These are phyloP conservation scores for Epizoanthus rinbou DNA, from an alignment of 92 coral and sea anemone genomes.

Conservation along the genomic window DNA sequence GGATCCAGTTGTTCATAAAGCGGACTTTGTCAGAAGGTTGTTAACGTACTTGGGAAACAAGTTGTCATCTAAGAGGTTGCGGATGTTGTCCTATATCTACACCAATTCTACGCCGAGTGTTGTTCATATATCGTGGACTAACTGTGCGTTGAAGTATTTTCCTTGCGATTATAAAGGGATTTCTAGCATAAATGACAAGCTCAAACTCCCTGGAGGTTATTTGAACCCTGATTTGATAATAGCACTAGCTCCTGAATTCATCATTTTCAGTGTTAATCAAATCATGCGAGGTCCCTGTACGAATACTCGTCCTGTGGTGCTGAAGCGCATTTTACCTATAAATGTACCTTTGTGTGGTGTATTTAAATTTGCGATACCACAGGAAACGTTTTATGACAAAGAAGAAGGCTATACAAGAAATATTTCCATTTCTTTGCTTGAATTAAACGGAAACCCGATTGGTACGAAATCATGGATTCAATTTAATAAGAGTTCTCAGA, in stretches of 20 bases:
- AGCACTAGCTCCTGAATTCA: conserved; percentile 44
- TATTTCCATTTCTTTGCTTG: conserved; percentile 62
- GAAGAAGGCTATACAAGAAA: conserved; percentile 81
- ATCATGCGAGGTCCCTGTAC: conserved; percentile 43
- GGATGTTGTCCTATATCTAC: conserved; percentile 33
- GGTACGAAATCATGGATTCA: conserved; percentile 72
- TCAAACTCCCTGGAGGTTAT: conserved; percentile 24
- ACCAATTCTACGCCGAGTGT: conserved; percentile 22
- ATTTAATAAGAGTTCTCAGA: conserved; percentile 62
- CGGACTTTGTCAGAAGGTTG: conserved; percentile 29
- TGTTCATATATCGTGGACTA: conserved; percentile 42
- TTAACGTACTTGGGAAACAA: neutral
- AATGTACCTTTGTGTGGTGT: conserved; percentile 60
- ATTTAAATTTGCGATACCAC: conserved; percentile 61
- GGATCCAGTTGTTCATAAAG: conserved; percentile 9
- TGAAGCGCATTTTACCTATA: conserved; percentile 54
- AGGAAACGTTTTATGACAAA: conserved; percentile 67
- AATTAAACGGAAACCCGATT: conserved; percentile 49
- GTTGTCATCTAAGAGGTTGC: neutral
- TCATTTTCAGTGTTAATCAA: conserved; percentile 42
- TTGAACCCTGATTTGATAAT: conserved; percentile 47
- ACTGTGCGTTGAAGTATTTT: conserved; percentile 31
- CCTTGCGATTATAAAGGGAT: conserved; percentile 38
- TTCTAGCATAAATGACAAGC: conserved; percentile 22
- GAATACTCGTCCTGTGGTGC: conserved; percentile 54